Evolutionary conservation across 2,113 vertebrate genomes (phyloP), one percentile per base, ranked within the genome.

Genomic region (Ammodramus savannarum): DNA sequence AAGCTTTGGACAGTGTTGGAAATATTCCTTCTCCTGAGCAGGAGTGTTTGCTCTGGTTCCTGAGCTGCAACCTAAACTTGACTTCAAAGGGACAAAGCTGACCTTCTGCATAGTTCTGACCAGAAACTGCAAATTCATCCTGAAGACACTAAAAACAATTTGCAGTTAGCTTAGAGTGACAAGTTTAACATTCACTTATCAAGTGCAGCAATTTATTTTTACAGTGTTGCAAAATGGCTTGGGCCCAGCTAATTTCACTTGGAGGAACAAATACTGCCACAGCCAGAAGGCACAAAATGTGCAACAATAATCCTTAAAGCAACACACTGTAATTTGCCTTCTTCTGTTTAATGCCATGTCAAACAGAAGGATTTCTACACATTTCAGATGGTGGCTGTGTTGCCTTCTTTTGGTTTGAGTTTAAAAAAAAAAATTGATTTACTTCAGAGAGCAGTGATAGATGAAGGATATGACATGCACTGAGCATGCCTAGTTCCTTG

Each of bases 401-500:
- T 98, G 88, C 92, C 93, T 97, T 97, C 96, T 94, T 97, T 98
- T 96, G 96, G 97, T 98, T 97, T 96, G 97, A 98, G 98, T 98
- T 98, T 6, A 27, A 58, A 92, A 87, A 77, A 46, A 63, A 72
- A 96, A 96, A 79, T 69, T 94, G 96, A 98, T 98, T 98, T 98
- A 98, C 97, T 97, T 97, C 96, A 96, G 97, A 98, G 94, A 96
- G 89, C 96, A 61, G 94, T 98, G 98, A 98, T 98, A 97, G 98
- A 99, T 98, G 98, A 98, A 97, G 97, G 97, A 97, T 98, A 98
- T 98, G 97, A 98, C 98, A 97, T 98, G 97, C 96, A 98, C 97
- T 98, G 98, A 98, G 98, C 98, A 98, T 98, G 97, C 98, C 95
- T 98, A 98, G 98, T 97, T 98, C 83, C 93, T 97, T 96, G 95